Percentiles rank a stretch among this genome's conserved stretches.
phyloP scores from a whole-genome alignment of 2,797 vertebrate species.

The Sus cebifrons region DNA sequence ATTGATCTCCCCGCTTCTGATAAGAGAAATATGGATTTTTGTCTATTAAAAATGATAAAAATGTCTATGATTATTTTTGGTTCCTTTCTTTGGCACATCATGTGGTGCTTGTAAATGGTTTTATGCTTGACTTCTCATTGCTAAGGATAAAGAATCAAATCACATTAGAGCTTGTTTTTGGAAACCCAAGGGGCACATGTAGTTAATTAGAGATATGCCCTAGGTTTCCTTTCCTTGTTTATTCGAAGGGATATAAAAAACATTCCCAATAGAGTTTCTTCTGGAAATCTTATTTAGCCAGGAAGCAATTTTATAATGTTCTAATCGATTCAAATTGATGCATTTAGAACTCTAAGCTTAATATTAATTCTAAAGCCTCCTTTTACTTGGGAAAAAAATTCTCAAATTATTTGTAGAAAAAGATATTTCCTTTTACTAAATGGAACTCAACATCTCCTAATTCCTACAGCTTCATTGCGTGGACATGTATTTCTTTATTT shows the following conservation, averaged over 20 bases:
- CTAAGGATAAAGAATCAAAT: conserved; percentile 34
- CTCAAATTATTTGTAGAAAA: conserved; percentile 23
- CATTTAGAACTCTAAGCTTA: conserved; percentile 54
- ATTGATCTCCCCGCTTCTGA: neutral
- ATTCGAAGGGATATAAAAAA: neutral
- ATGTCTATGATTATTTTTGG: neutral
- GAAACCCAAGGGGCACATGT: neutral
- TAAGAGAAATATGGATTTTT: neutral
- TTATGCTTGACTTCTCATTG: conserved; percentile 26
- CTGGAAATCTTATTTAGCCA: conserved; percentile 61
- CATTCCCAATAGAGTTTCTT: conserved; percentile 40
- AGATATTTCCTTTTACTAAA: neutral
- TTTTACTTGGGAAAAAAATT: conserved; percentile 52
- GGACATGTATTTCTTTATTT: neutral
- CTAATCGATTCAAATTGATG: conserved; percentile 62
- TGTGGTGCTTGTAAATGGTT: neutral
- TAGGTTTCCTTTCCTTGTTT: conserved; percentile 31
- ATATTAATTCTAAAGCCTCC: neutral
- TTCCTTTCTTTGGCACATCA: neutral
- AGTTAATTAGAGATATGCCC: neutral
- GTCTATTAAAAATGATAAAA: neutral
- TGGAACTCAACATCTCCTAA: neutral
- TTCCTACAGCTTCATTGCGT: neutral
- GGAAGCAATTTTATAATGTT: neutral
- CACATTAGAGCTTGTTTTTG: conserved; percentile 31